Percentiles rank a stretch among this genome's conserved stretches.
Evolutionary conservation across 2,113 vertebrate genomes (phyloP).

Genomic region (Dendropsophus ebraccatus): DNA sequence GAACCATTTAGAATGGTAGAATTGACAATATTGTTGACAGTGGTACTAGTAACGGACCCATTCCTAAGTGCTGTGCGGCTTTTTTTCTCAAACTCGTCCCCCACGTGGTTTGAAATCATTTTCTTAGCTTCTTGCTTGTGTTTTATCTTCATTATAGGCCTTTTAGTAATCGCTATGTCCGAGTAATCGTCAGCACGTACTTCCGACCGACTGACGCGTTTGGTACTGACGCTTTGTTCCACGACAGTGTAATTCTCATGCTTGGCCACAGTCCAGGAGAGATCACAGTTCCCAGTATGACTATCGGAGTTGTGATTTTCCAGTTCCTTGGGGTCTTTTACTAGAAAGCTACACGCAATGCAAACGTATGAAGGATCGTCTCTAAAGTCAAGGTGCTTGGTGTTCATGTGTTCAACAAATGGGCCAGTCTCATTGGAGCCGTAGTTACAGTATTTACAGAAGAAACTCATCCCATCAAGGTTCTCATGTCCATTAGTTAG

Average conservation of each 20-base stretch:
- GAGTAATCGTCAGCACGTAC: conserved; percentile 70
- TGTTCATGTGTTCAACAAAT: conserved; percentile 91
- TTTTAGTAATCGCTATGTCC: conserved; percentile 95
- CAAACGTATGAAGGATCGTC: conserved; percentile 88
- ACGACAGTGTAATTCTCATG: conserved; percentile 78
- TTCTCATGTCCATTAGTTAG: conserved; percentile 76
- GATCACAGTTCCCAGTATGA: conserved; percentile 76
- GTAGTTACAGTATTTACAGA: conserved; percentile 88
- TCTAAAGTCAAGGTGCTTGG: conserved; percentile 87
- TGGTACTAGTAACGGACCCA: conserved; percentile 73
- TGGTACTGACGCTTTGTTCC: conserved; percentile 81
- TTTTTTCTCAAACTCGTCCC: conserved; percentile 70
- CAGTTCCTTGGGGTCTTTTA: conserved; percentile 88
- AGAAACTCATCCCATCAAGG: conserved; percentile 76
- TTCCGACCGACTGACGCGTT: not conserved
- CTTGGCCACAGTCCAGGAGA: conserved; percentile 82
- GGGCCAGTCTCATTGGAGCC: conserved; percentile 86
- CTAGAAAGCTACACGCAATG: conserved; percentile 80
- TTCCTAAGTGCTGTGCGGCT: conserved; percentile 80
- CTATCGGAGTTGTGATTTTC: conserved; percentile 87
- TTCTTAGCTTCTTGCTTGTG: conserved; percentile 90
- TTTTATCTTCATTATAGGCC: conserved; percentile 97
- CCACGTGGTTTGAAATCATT: conserved; percentile 76
- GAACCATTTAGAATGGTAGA: conserved; percentile 80
- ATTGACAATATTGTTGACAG: conserved; percentile 70